Percentiles rank a stretch among this genome's conserved stretches.
Evolutionary conservation across 2,888 invertebrate genomes (phyloP).

Genomic region (Blera fallax): DNA sequence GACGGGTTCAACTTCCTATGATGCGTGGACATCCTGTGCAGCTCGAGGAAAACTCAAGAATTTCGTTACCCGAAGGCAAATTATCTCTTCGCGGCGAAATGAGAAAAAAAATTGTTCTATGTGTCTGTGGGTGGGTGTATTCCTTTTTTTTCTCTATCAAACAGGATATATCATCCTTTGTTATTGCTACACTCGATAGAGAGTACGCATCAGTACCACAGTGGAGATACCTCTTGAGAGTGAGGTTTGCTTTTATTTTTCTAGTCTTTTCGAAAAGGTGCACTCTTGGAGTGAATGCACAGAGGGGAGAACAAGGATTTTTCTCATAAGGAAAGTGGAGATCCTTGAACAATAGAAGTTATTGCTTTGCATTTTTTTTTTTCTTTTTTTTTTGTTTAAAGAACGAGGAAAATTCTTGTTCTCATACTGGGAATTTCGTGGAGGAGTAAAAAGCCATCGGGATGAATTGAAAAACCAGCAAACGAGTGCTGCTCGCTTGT

Average conservation of each 20-base stretch:
- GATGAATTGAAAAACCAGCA: constrained; percentile 40
- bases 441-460: constrained; percentile 27
- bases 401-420: constrained; percentile 30
- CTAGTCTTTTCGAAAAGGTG: constrained; percentile 24
- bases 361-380: constrained; percentile 2
- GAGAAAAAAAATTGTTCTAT: not conserved
- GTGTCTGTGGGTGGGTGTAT: not conserved
- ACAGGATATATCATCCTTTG: constrained; percentile 62
- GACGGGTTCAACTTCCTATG: not conserved
- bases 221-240: not conserved
- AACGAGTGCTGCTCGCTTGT: not conserved
- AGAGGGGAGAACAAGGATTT: not conserved
- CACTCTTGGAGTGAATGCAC: constrained; percentile 31
- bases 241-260: not conserved
- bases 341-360: constrained; percentile 28
- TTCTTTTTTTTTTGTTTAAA: constrained; percentile 29
- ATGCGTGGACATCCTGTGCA: not conserved
- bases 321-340: not conserved
- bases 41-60: constrained; percentile 9
- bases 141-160: not conserved
- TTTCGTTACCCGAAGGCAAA: constrained; percentile 63
- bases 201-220: not conserved
- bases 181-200: constrained; percentile 52
- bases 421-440: constrained; percentile 24
- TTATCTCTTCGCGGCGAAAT: constrained; percentile 41